Percentiles rank a stretch among this genome's conserved stretches.
Conservation (phyloP, 2,888 invertebrate species). For the Lasius platythorax region DNA sequence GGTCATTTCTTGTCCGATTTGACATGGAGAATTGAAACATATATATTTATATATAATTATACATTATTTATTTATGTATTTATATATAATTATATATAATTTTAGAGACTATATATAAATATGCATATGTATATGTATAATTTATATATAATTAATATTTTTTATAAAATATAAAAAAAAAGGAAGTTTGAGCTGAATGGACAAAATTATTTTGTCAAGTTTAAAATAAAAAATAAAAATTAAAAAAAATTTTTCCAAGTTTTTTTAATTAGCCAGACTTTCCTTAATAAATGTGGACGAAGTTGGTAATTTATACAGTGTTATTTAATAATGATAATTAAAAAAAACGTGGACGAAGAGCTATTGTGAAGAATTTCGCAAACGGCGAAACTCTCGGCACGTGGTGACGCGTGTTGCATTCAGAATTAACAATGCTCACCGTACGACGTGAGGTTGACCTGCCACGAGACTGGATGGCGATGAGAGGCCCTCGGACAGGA, state of each 20-base stretch:
- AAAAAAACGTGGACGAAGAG: background rate
- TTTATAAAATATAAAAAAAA: background rate
- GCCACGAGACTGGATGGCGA: slow-evolving; percentile 82
- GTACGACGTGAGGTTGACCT: slow-evolving; percentile 83
- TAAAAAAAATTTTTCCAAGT: background rate
- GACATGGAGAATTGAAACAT: too few relatives aligned
- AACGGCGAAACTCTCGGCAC: background rate
- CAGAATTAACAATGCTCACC: slow-evolving; percentile 75
- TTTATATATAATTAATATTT: too few relatives aligned
- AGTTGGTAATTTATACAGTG: background rate
- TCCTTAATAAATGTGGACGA: background rate
- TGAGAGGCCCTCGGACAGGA: slow-evolving; percentile 83
- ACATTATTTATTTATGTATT: too few relatives aligned
- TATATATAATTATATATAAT: too few relatives aligned
- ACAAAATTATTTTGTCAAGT: slow-evolving; percentile 1
- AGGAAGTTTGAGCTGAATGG: background rate
- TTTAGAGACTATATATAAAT: too few relatives aligned
- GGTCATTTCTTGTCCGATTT: too few relatives aligned
- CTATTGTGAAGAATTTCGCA: background rate
- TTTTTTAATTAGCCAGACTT: background rate
- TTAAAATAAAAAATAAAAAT: background rate
- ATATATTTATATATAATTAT: too few relatives aligned
- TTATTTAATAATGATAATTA: background rate
- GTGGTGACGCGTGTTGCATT: background rate
- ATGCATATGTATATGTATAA: too few relatives aligned